Base-by-base conservation (phyloP, 53 echinoderm and acorn worm genomes). In the Echinometra lucunter region DNA sequence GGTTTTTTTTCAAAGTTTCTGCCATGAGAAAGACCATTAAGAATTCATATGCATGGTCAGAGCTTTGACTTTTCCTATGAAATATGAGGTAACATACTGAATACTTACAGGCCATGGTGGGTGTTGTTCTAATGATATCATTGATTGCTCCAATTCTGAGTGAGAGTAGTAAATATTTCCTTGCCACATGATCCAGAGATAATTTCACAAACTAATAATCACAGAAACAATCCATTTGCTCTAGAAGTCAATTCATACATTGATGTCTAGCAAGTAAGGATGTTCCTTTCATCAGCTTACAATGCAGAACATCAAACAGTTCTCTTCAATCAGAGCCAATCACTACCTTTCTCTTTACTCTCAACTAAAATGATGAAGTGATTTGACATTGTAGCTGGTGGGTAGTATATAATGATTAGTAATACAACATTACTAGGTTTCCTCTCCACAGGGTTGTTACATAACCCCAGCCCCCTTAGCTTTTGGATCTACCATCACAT, bases 161-260 rank as follows among this genome's bases (percentile, higher is more conserved):
- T 42, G 57, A 89, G n/a, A 28, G 89, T 56, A 57, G 58, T 37
- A 44, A 45, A 25, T 37, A 66, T 91, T 91, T 44, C 92, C 70
- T 44, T 3, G 12, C 92, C 92, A 91, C 92, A 91, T 91, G 72
- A 66, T 70, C 45, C 92, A 66, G 23, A 91, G 67, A 44, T 37
- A 6, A 47, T 45, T 28, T 28, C 49, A 85, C 45, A 85, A 6
- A 85, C n/a, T n/a, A 45, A 44, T 9, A 78, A 74, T 9, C 19
- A 78, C 8, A 78, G 37, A 78, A 78, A 35, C 42, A 42, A 78
- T 78, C 78, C 78, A 78, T 6, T 78, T 78, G 78, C 38, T 78
- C 42, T 78, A 23, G 6, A 78, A 78, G 78, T 1, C 40, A 78
- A 42, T 40, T 78, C 3, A 42, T 78, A 19, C 3, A 42, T 13